Conservation (phyloP, 2,113 vertebrate species). For the Lagopus leucura region DNA sequence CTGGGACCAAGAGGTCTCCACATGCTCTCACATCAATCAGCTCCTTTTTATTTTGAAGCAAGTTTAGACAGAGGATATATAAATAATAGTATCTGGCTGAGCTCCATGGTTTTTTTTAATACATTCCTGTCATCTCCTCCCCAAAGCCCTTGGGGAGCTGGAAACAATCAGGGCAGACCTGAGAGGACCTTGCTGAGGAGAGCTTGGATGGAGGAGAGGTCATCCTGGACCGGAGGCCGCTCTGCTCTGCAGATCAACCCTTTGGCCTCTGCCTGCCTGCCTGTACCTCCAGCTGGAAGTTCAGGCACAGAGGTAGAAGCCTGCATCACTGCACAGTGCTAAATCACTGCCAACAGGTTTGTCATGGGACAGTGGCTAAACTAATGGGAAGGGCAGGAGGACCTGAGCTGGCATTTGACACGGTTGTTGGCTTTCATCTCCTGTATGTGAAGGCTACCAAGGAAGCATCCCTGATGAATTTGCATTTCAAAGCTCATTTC, state of each 20-base stretch:
- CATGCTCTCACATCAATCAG: background rate
- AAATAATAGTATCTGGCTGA: constrained; percentile 1
- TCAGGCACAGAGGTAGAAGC: background rate
- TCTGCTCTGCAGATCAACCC: background rate
- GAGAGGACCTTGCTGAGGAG: background rate
- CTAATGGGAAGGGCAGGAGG: background rate
- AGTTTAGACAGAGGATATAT: background rate
- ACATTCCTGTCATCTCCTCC: background rate
- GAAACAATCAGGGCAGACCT: background rate
- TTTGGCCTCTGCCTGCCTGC: background rate
- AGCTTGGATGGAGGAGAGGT: background rate
- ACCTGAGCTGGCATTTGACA: background rate
- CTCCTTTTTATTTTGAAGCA: background rate
- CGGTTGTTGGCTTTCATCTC: background rate
- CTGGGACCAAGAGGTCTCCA: constrained; percentile 31
- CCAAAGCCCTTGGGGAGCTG: background rate
- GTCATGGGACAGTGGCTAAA: background rate
- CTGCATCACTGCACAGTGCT: background rate
- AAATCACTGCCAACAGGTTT: background rate
- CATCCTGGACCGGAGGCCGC: background rate
- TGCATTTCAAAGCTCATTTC: background rate
- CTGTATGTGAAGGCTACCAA: background rate
- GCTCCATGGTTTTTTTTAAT: background rate
- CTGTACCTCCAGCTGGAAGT: background rate
- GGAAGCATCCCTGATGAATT: background rate